A percentile compares a stretch with the other conserved stretches of the same genome.
Evolutionary conservation across 2,797 vertebrate genomes (phyloP).

Genomic region (Spheniscus humboldti): DNA sequence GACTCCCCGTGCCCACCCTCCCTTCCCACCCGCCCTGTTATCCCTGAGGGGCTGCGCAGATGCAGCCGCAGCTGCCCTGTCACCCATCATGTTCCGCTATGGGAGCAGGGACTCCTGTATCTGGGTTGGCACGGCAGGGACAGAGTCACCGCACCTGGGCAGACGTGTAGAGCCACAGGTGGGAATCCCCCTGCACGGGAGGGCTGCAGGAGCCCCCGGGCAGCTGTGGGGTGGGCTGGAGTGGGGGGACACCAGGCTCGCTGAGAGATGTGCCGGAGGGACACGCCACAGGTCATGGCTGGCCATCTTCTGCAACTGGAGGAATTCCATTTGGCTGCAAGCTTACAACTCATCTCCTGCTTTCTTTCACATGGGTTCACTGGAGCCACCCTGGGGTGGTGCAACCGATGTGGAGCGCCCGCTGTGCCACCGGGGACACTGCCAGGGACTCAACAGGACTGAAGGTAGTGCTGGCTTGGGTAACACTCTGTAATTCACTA

Average conservation of each 20-base stretch:
- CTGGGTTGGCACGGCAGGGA: accelerated
- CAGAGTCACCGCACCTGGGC: background rate
- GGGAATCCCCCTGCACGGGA: background rate
- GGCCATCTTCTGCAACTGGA: accelerated
- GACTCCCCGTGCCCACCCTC: background rate
- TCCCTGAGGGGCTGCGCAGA: background rate
- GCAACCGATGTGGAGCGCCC: background rate
- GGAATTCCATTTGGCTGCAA: background rate
- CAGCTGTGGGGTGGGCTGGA: background rate
- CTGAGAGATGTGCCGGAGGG: accelerated
- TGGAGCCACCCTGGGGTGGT: background rate
- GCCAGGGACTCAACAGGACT: background rate
- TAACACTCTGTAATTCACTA: background rate
- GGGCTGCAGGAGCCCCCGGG: background rate
- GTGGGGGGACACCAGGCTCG: accelerated
- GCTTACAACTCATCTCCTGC: background rate
- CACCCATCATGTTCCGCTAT: accelerated
- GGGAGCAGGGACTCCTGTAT: background rate
- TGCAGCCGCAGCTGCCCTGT: background rate
- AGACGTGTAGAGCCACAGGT: background rate
- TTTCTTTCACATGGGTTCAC: background rate
- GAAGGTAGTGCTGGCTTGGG: background rate
- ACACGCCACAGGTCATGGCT: accelerated
- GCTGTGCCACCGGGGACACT: background rate
- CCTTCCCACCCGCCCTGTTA: background rate